Base-by-base conservation (phyloP, 2,113 vertebrate genomes). In the Petrocephalus microphthalmus region DNA sequence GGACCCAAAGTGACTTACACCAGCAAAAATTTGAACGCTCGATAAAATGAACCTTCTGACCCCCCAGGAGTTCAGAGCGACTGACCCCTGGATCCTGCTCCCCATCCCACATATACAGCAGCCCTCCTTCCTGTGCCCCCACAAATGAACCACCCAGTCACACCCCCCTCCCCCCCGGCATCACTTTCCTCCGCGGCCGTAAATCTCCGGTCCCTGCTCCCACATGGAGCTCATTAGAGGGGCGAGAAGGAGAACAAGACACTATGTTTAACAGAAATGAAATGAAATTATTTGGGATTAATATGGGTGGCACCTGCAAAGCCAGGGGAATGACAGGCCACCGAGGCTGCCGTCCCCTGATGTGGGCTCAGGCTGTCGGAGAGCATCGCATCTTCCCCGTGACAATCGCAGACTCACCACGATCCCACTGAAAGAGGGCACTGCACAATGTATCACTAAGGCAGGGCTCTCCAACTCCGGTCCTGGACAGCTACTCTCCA, bases 221-320 rank as follows among this genome's bases (percentile, higher is more conserved):
- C 94, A 95, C 94, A 94, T 95, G 94, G 93, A 92, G 92, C 91
- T 92, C 92, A 92, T 95, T 95, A 94, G 90, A 89, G 85, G 89
- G 92, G 92, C 88, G 45, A 88, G 91, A 90, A 90, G 91, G 91
- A 92, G 93, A 84, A 91, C 92, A 92, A 94, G 92, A 91, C 89
- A 92, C 93, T 93, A 92, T 93, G 94, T 94, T 94, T 92, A 93
- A 93, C 92, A 92, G 93, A 94, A 94, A 94, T 94, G 92, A 92
- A 94, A 92, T 94, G 92, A 92, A 94, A 92, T 91, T 91, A 92
- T 93, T 93, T 92, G 88, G 52, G 91, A 93, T 93, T 94, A 91
- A 91, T 91, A 92, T 92, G 91, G 91, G 91, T 82, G 54, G 74
- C 64, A 90, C 88, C 82, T 84, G 82, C 81, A 51, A 54, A 29